Evolutionary conservation across 2,113 vertebrate genomes (phyloP).

Genomic region (Petromus typicus): DNA sequence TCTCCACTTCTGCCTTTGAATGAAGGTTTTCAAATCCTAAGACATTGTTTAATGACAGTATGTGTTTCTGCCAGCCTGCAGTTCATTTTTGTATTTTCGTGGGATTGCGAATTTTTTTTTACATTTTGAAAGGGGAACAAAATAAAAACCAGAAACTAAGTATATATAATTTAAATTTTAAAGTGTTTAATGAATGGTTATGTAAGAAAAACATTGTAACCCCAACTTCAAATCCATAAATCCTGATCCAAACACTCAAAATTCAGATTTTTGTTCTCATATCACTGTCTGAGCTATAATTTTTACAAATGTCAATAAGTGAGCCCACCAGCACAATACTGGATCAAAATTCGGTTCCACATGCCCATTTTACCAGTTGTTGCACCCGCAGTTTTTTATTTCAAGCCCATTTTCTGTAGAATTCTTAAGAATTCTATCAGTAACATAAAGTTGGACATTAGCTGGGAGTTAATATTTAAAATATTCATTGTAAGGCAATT

Average conservation of each 20-base stretch:
- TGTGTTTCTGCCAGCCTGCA: neutral
- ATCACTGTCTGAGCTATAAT: neutral
- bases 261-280: neutral
- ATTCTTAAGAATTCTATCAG: neutral
- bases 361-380: neutral
- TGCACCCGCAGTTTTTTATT: no score
- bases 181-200: neutral
- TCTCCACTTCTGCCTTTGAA: neutral
- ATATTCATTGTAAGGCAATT: neutral
- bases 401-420: neutral
- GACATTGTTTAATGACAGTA: neutral
- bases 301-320: neutral
- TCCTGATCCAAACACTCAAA: neutral
- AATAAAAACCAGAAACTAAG: neutral
- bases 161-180: neutral
- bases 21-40: neutral
- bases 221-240: neutral
- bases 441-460: neutral
- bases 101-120: neutral
- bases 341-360: neutral
- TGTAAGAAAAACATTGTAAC: neutral
- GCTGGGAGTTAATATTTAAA: neutral
- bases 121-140: neutral
- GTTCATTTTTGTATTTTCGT: neutral
- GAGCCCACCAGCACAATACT: neutral